Base-by-base conservation (phyloP, 2,888 invertebrate genomes). In the Dasysyrphus tricinctus region DNA sequence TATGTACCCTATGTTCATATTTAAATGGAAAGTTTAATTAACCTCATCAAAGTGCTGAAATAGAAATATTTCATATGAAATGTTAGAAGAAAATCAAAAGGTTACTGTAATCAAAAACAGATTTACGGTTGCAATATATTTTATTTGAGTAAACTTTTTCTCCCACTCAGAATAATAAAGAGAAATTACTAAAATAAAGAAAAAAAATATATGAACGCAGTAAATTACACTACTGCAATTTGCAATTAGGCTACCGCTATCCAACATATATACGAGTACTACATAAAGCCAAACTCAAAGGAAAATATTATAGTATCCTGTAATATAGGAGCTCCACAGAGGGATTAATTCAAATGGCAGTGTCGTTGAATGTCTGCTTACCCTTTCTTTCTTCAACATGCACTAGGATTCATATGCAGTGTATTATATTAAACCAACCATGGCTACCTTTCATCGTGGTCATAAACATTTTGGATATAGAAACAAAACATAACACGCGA, bases 401-500 rank as follows among this genome's bases (percentile, higher is more conserved):
- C 61, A 39, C 59, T 39, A 24, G 24, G 1, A 24, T 39, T 19
- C 19, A 14, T 61, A 24, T 61, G 39, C 39, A 61, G 19, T 16
- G 61, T 42, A 61, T 24, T 42, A 42, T 61, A 42, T 39, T 39
- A 24, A 61, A 42, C 39, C 24, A 61, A 61, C 39, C 61, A 61
- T 61, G 42, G 19, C 24, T 61, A 42, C 61, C 61, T 61, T 61
- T 61, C 61, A 61, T 7, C 39, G 42, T 16, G 47, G 67, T 56
- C 61, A 83, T 69, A 83, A 69, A 69, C 54, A 77, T 59, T 42
- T 59, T 61, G 24, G 61, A 24, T 69, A 75, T 79, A 69, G 24
- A 24, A 75, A 49, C 12, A 57, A 54, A 75, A 47, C 32, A 63
- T 54, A 75, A 69, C 61, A 49, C 56, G 56, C 65, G 67, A 32